Evolutionary conservation across 2,888 invertebrate species (phyloP).

Genomic region (Augochlorella aurata): DNA sequence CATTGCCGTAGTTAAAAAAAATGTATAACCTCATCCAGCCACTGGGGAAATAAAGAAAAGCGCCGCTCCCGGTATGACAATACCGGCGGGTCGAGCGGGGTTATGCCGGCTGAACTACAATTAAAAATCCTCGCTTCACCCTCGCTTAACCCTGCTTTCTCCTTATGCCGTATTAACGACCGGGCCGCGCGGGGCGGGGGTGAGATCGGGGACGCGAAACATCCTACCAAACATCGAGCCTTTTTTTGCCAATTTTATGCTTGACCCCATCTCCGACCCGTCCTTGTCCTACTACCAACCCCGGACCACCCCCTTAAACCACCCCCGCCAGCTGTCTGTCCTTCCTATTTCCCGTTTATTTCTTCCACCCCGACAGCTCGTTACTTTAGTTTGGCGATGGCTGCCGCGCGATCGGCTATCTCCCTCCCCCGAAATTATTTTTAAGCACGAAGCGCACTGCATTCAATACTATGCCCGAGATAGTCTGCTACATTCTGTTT

Average conservation of each 20-base stretch:
- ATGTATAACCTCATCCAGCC: slow-evolving; percentile 82
- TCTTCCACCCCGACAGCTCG: slow-evolving; percentile 7
- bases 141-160: slow-evolving; percentile 74
- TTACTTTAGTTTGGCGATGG: slow-evolving; percentile 4
- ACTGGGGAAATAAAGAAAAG: slow-evolving; percentile 82
- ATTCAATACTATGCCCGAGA: no score
- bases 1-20: slow-evolving; percentile 79
- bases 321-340: slow-evolving; percentile 15
- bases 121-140: slow-evolving; percentile 79
- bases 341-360: slow-evolving; percentile 21
- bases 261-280: slow-evolving; percentile 58
- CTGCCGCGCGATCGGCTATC: neutral
- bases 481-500: no score
- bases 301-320: neutral
- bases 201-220: slow-evolving; percentile 55
- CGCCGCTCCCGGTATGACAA: slow-evolving; percentile 79
- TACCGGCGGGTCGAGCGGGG: slow-evolving; percentile 74
- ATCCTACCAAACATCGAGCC: slow-evolving; percentile 69
- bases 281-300: slow-evolving; percentile 13
- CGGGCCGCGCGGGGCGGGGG: slow-evolving; percentile 45
- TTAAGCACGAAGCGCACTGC: neutral
- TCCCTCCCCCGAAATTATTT: neutral
- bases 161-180: slow-evolving; percentile 76
- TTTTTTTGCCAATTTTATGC: slow-evolving; percentile 67
- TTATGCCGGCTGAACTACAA: slow-evolving; percentile 78